phyloP scores from a whole-genome alignment of 2,113 vertebrate genomes.

The Climacteris rufus region DNA sequence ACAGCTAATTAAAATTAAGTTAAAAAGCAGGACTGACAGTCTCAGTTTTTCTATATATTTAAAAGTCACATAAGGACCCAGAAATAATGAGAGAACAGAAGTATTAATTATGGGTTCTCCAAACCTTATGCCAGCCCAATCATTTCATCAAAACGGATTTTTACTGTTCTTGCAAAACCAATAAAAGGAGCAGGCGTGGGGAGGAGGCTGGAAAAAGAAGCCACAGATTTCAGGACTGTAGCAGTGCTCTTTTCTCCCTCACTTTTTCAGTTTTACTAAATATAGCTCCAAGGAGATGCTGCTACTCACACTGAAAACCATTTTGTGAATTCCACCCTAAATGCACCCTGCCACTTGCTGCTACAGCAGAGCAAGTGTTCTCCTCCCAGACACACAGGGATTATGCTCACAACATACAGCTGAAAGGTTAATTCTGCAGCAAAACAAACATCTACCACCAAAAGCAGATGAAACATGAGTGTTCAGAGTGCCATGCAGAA shows the following conservation, averaged over 20 bases:
- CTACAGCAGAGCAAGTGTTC: background rate
- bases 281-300: background rate
- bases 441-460: no score
- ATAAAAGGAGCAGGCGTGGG: background rate
- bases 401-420: accelerated
- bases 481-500: background rate
- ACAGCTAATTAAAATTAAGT: conserved; percentile 12
- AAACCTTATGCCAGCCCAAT: background rate
- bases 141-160: background rate
- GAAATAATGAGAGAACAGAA: background rate
- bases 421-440: background rate
- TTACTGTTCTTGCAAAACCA: background rate
- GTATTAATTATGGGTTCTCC: background rate
- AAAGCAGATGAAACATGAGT: background rate
- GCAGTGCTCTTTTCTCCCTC: background rate
- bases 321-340: background rate
- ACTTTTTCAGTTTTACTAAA: background rate
- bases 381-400: background rate
- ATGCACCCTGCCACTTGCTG: background rate
- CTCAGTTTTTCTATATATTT: background rate
- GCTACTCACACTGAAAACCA: background rate
- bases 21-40: background rate
- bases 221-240: background rate
- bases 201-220: background rate
- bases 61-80: background rate